Evolutionary conservation across 23 tunicate genomes (phyloP).

Genomic region (Clavelina lepadiformis): DNA sequence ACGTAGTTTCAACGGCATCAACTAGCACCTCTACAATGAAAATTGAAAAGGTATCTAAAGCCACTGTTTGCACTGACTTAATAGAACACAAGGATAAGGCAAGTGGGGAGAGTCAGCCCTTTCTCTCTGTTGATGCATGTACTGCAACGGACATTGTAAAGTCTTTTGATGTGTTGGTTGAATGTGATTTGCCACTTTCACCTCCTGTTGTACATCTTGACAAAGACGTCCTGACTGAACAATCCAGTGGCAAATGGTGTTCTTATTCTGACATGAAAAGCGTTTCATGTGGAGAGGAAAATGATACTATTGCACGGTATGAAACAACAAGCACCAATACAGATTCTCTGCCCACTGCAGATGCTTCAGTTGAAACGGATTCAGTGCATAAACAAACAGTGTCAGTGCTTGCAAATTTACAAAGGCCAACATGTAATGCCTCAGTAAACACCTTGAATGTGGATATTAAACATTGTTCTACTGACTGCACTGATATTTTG

Average conservation of each 20-base stretch:
- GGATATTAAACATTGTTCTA: constrained; percentile 1
- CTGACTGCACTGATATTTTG: constrained; percentile 28
- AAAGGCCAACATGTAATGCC: constrained; percentile 10
- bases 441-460: constrained; percentile 13
- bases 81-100: constrained; percentile 5
- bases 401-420: constrained; percentile 13
- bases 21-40: too few relatives aligned
- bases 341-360: neutral
- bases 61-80: constrained; percentile 24
- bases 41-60: too few relatives aligned
- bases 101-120: constrained; percentile 6
- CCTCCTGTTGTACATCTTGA: too few relatives aligned
- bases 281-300: constrained; percentile 19
- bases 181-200: too few relatives aligned
- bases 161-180: too few relatives aligned
- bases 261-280: constrained; percentile 7
- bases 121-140: constrained; percentile 5
- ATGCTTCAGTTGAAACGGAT: constrained; percentile 17
- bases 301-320: neutral
- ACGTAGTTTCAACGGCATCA: too few relatives aligned
- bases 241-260: constrained; percentile 26
- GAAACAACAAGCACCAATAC: constrained; percentile 10
- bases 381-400: neutral
- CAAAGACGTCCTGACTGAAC: constrained; percentile 20
- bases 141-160: neutral